These are phyloP conservation scores for Neopelma chrysocephalum DNA, from an alignment of 2,797 vertebrate genomes.

Conservation along the genomic window DNA sequence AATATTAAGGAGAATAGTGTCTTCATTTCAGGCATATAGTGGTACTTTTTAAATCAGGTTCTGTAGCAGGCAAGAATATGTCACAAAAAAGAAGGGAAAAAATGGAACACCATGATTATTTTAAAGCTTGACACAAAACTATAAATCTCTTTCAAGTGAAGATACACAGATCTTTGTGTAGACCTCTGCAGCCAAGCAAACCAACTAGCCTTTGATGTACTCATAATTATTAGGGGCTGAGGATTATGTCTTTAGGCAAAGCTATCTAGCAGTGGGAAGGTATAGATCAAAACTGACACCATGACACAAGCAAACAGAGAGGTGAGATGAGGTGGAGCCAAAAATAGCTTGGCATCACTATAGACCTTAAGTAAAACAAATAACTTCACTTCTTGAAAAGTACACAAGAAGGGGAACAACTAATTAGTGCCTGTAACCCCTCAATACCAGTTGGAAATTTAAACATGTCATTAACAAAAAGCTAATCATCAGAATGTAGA, in stretches of 20 bases:
- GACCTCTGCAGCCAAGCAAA: constrained; percentile 70
- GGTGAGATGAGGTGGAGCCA: constrained; percentile 53
- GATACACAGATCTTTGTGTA: constrained; percentile 45
- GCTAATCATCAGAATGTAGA: neutral
- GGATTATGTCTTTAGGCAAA: constrained; percentile 73
- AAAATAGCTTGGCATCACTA: constrained; percentile 42
- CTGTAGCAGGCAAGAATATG: neutral
- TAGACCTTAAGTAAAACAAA: constrained; percentile 24
- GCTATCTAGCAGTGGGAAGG: constrained; percentile 67
- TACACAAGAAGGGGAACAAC: neutral
- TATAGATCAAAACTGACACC: constrained; percentile 74
- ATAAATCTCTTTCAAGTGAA: constrained; percentile 63
- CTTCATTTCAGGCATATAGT: neutral
- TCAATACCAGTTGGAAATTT: neutral
- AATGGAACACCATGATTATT: constrained; percentile 26
- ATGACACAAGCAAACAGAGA: constrained; percentile 51
- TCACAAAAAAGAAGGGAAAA: neutral
- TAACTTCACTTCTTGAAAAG: neutral
- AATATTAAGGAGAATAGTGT: neutral
- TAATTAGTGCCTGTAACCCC: neutral
- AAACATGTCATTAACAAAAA: neutral
- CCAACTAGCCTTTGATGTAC: constrained; percentile 71
- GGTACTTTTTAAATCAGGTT: constrained; percentile 10
- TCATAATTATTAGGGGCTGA: constrained; percentile 70
- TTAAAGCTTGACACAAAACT: constrained; percentile 56